Percentiles rank a stretch among this genome's conserved stretches.
Evolutionary conservation across 2,797 vertebrate genomes (phyloP).

Genomic region (Tragopan temminckii): DNA sequence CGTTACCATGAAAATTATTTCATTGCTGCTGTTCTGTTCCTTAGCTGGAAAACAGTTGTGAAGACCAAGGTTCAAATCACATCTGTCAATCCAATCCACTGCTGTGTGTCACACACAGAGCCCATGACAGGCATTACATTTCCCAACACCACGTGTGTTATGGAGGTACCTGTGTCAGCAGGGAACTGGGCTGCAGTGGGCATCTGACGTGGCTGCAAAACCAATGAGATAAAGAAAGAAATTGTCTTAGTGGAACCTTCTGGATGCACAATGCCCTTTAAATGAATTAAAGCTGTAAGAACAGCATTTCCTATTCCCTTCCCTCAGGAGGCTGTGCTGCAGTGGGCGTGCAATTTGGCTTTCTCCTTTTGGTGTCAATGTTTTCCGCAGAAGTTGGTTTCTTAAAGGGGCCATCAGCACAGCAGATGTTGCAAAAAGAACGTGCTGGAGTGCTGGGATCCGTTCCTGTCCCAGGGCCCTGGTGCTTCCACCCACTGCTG

Average conservation of each 20-base stretch:
- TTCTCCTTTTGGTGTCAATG: slow-evolving; percentile 61
- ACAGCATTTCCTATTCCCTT: slow-evolving; percentile 12
- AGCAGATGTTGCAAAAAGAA: slow-evolving; percentile 29
- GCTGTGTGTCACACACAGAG: not conserved
- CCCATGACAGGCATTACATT: not conserved
- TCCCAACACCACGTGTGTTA: not conserved
- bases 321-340: slow-evolving; percentile 10
- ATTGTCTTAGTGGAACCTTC: slow-evolving; percentile 32
- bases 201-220: not conserved
- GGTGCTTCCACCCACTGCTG: not conserved
- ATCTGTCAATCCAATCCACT: not conserved
- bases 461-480: not conserved
- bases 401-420: slow-evolving; percentile 40
- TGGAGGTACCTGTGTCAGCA: not conserved
- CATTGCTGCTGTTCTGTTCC: not conserved
- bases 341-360: slow-evolving; percentile 64
- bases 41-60: not conserved
- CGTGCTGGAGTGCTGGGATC: not conserved
- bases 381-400: slow-evolving; percentile 45
- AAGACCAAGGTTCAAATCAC: not conserved
- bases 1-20: not conserved
- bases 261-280: not conserved
- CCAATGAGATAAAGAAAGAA: slow-evolving; percentile 21
- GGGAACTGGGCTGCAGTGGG: not conserved
- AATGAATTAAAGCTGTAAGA: slow-evolving; percentile 38